phyloP scores from a whole-genome alignment of 2,888 invertebrate species.

The Hipparchia semele region DNA sequence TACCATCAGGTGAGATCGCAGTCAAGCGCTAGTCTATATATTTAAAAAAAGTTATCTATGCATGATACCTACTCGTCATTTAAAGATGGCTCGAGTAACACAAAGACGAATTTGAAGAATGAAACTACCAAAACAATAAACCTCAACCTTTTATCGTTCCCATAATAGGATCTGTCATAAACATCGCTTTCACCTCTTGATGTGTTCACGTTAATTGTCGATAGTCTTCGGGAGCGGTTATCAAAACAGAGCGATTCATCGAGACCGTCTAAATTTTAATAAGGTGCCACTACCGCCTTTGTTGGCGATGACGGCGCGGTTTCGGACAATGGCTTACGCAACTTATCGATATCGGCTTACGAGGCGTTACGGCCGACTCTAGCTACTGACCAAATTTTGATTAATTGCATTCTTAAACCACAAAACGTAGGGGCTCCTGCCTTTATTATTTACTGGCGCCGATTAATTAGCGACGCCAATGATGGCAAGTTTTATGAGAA shows the following conservation, averaged over 20 bases:
- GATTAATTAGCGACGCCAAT: slow-evolving; percentile 52
- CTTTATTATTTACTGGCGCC: slow-evolving; percentile 74
- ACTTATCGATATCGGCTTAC: slow-evolving; percentile 82
- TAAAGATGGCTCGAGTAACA: not conserved
- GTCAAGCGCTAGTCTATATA: too few species aligned
- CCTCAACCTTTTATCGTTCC: slow-evolving; percentile 29
- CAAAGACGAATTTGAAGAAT: not conserved
- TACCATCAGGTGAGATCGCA: too few species aligned
- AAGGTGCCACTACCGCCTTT: slow-evolving; percentile 82
- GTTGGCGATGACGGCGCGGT: slow-evolving; percentile 72
- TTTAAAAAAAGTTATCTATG: not conserved
- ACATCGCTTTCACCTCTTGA: slow-evolving; percentile 58
- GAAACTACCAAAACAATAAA: slow-evolving; percentile 28
- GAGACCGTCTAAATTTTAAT: slow-evolving; percentile 80
- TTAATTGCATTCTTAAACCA: slow-evolving; percentile 77
- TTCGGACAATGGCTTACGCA: slow-evolving; percentile 80
- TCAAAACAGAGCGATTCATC: slow-evolving; percentile 79
- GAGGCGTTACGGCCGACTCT: slow-evolving; percentile 78
- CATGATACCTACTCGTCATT: not conserved
- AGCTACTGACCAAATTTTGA: slow-evolving; percentile 82
- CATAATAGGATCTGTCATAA: slow-evolving; percentile 60
- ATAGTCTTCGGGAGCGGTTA: slow-evolving; percentile 67
- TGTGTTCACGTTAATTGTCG: slow-evolving; percentile 57
- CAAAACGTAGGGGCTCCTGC: slow-evolving; percentile 55
- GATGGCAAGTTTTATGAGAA: slow-evolving; percentile 55